phyloP scores from a whole-genome alignment of 2,888 invertebrate species.

The Acrobasis consociella region DNA sequence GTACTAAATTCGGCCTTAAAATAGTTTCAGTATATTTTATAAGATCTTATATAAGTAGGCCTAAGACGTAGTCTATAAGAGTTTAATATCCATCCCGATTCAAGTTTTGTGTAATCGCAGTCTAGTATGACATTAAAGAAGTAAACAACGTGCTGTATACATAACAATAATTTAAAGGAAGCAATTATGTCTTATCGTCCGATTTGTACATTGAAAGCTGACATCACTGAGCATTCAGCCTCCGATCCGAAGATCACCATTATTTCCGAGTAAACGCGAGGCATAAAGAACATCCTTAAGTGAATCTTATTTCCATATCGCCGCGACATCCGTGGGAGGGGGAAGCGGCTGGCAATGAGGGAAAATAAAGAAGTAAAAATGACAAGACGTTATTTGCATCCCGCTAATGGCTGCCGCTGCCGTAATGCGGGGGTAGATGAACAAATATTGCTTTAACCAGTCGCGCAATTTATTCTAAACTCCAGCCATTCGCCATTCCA shows the following conservation, averaged over 20 bases:
- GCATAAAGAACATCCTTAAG: conserved; percentile 37
- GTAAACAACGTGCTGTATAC: too few species aligned
- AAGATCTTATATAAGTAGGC: too few species aligned
- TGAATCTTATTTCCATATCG: conserved; percentile 54
- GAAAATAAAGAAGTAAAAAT: conserved; percentile 81
- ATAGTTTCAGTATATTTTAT: too few species aligned
- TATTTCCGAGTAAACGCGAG: conserved; percentile 32
- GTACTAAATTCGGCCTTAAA: too few species aligned
- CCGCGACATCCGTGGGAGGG: conserved; percentile 50
- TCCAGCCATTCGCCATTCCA: conserved; percentile 73
- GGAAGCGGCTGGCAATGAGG: conserved; percentile 59
- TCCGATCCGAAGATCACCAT: conserved; percentile 21
- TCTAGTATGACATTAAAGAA: too few species aligned
- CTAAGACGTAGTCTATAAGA: too few species aligned
- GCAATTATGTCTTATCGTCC: not conserved
- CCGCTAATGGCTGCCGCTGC: conserved; percentile 76
- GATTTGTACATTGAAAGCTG: conserved; percentile 14
- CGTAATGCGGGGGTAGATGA: conserved; percentile 81
- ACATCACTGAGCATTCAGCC: conserved; percentile 5
- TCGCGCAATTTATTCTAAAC: conserved; percentile 80
- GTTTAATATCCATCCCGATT: too few species aligned
- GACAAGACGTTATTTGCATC: conserved; percentile 83
- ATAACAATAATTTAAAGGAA: not conserved
- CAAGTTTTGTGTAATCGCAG: too few species aligned
- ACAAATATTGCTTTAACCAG: conserved; percentile 83